Evolutionary conservation across 1,140 invertebrate genomes (phyloP).

Genomic region (Delia radicum): DNA sequence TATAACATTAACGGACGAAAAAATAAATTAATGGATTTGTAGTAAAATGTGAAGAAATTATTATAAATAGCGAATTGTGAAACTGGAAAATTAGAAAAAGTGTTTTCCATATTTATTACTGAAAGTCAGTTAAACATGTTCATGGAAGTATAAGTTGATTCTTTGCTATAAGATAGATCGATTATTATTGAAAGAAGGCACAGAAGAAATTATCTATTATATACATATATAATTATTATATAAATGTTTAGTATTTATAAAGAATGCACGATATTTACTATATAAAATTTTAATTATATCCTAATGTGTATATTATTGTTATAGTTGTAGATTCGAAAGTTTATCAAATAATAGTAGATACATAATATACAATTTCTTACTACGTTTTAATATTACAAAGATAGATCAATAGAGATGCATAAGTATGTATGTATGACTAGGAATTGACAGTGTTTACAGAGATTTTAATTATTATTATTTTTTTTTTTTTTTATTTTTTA

Average conservation of each 20-base stretch:
- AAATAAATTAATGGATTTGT: no score
- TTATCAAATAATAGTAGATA: not conserved
- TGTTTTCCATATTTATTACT: not conserved
- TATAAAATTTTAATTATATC: not conserved
- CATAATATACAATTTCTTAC: no score
- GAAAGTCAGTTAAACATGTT: not conserved
- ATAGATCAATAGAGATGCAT: no score
- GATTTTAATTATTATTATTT: not conserved
- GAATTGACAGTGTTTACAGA: not conserved
- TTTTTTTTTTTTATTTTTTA: not conserved
- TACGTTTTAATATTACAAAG: no score
- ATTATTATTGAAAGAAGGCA: constrained; percentile 12
- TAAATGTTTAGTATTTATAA: not conserved
- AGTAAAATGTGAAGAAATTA: no score
- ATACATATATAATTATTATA: constrained; percentile 2
- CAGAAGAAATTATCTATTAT: constrained; percentile 11
- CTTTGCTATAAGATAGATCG: not conserved
- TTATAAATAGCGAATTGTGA: no score
- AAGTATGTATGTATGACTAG: not conserved
- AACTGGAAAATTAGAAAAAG: no score
- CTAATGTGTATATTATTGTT: not conserved
- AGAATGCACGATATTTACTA: not conserved
- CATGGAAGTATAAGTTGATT: not conserved
- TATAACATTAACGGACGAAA: no score
- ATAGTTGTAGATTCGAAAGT: not conserved